Percentiles rank a stretch among this genome's conserved stretches.
phyloP scores from a whole-genome alignment of 1,140 invertebrate species.

The Drosophila chauvacae region DNA sequence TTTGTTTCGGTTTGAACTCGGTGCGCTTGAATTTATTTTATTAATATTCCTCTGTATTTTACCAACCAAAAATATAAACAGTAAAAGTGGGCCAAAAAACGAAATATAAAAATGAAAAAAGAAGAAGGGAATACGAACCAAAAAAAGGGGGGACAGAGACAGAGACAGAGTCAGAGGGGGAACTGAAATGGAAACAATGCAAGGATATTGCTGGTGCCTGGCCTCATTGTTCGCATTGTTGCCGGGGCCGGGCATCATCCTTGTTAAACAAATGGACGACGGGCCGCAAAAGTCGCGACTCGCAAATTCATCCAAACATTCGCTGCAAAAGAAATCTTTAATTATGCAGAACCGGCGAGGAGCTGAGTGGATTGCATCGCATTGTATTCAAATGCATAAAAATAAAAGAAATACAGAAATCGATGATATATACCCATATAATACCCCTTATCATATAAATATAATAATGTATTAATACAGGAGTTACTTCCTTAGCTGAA shows the following conservation, averaged over 20 bases:
- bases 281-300: constrained; percentile 32
- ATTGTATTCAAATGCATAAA: constrained; percentile 9
- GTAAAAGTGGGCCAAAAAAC: constrained; percentile 34
- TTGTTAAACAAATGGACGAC: constrained; percentile 50
- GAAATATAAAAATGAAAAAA: constrained; percentile 4
- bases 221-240: constrained; percentile 23
- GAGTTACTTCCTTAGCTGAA: neutral
- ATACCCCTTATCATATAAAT: neutral
- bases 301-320: constrained; percentile 24
- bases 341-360: constrained; percentile 33
- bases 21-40: constrained; percentile 83
- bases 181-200: constrained; percentile 50
- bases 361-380: constrained; percentile 21
- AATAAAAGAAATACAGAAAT: neutral
- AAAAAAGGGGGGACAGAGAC: constrained; percentile 15
- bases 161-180: neutral
- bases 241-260: constrained; percentile 4
- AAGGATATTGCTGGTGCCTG: constrained; percentile 40
- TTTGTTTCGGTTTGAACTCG: constrained; percentile 84
- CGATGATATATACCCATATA: neutral
- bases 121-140: constrained; percentile 16
- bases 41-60: constrained; percentile 58
- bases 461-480: neutral
- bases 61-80: constrained; percentile 47
- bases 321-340: constrained; percentile 36